Conservation (phyloP, 2,113 vertebrate species). For the Takifugu bimaculatus region DNA sequence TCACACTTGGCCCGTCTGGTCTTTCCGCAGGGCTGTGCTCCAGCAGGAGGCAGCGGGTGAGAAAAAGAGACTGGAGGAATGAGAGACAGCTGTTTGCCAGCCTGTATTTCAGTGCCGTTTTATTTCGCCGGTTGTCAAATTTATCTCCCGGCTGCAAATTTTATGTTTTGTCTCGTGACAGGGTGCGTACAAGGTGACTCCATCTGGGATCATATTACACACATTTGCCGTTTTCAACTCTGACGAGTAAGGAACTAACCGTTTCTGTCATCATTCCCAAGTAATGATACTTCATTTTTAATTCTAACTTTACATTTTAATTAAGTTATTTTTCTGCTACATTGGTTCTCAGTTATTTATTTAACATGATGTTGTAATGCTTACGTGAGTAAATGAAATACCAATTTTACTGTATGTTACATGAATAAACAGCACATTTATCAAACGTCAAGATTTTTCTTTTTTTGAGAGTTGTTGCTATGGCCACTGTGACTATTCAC, state of each 20-base stretch:
- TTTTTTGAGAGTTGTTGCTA: too few species aligned
- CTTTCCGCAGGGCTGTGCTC: neutral
- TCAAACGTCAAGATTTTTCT: too few species aligned
- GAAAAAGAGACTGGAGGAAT: too few species aligned
- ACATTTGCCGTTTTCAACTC: too few species aligned
- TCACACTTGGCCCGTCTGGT: constrained; percentile 26
- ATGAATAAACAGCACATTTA: too few species aligned
- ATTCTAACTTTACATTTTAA: too few species aligned
- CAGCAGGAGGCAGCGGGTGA: neutral
- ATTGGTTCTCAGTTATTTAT: constrained; percentile 33
- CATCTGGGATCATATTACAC: constrained; percentile 27
- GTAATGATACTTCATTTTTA: too few species aligned
- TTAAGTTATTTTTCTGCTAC: neutral
- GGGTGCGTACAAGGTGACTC: constrained; percentile 32
- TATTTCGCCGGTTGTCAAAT: constrained; percentile 35
- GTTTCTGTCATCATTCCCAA: too few species aligned
- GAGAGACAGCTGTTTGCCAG: constrained; percentile 29
- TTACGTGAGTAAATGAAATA: constrained; percentile 11
- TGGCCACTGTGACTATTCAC: too few species aligned
- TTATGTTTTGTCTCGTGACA: constrained; percentile 49
- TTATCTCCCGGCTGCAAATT: constrained; percentile 52
- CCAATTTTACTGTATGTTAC: too few species aligned
- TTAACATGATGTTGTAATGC: constrained; percentile 12
- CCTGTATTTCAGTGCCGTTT: too few species aligned
- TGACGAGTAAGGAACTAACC: too few species aligned